Evolutionary conservation across 2,113 vertebrate genomes (phyloP), one percentile per base, ranked within the genome.

Genomic region (Morphnarchus princeps): DNA sequence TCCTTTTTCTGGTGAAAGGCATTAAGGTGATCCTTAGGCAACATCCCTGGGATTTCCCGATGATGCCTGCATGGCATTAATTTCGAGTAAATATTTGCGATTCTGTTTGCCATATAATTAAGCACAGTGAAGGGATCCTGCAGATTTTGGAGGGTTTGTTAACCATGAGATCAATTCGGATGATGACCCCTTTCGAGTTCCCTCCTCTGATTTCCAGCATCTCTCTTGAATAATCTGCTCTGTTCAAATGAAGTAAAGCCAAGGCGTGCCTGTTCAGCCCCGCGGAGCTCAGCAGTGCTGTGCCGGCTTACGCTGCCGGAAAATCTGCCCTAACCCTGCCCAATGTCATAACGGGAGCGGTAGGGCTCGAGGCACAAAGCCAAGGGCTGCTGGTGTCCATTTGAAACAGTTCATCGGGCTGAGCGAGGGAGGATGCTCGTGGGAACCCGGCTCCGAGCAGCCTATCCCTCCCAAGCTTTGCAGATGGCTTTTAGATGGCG

Each of bases 281-380:
- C 3, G 2, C 19, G 4, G 65, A 55, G 82, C 50, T 88, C 63
- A 19, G 63, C 54, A 34, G 63, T 0, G 34, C 62, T 61, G 49
- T 12, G 13, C 79, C 2, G 2, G 40, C 3, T 58, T 32, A 7
- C 0, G 8, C 43, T 20, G 65, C 59, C 4, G 7, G 47, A 58
- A 79, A 79, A 76, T 13, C 66, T 45, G 52, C 61, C 76, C 65
- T 8, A 6, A 5, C n/a, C 58, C 61, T 65, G 49, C 34, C 62
- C 2, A 1, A 3, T 1, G 7, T 6, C 1, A 4, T 6, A 9
- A 15, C 0, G 12, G 67, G 77, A 69, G 67, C 0, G 0, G 34
- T 2, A 26, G 52, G 58, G 22, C 52, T 40, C 2, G 32, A 32
- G 89, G 74, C 16, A 17, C 0, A 4, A 31, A 61, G 65, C 65